Evolutionary conservation across 2,113 vertebrate genomes (phyloP).

Genomic region (Oryzias woworae): DNA sequence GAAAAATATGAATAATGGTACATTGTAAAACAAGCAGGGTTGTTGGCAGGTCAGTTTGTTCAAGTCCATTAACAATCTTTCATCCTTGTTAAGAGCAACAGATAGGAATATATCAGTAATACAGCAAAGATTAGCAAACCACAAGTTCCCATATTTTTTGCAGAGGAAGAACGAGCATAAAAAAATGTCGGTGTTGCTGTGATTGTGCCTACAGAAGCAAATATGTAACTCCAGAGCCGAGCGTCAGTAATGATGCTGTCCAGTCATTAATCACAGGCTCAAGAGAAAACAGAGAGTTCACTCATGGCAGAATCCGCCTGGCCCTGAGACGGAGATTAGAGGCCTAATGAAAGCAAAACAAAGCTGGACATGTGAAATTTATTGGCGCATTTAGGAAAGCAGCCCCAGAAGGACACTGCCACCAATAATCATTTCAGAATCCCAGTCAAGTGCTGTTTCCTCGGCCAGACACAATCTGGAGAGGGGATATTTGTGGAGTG

Average conservation of each 20-base stretch:
- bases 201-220: conserved; percentile 64
- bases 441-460: conserved; percentile 77
- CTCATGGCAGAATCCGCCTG: conserved; percentile 68
- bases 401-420: conserved; percentile 74
- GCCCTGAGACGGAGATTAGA: conserved; percentile 78
- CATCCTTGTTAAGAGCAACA: conserved; percentile 22
- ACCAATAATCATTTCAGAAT: conserved; percentile 79
- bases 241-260: conserved; percentile 70
- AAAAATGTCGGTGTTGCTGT: conserved; percentile 9
- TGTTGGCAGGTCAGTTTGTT: conserved; percentile 63
- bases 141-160: conserved; percentile 2
- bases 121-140: neutral
- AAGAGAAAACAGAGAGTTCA: conserved; percentile 78
- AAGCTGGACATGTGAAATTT: conserved; percentile 84
- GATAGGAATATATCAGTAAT: neutral
- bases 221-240: conserved; percentile 68
- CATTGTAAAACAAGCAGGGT: conserved; percentile 64
- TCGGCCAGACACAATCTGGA: conserved; percentile 71
- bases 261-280: conserved; percentile 77
- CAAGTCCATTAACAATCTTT: conserved; percentile 49
- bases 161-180: neutral
- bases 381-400: conserved; percentile 81
- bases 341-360: conserved; percentile 84
- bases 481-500: conserved; percentile 83
- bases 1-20: conserved; percentile 69